These are phyloP conservation scores for Eilema griseolum DNA, from an alignment of 2,888 invertebrate genomes.

Conservation along the genomic window DNA sequence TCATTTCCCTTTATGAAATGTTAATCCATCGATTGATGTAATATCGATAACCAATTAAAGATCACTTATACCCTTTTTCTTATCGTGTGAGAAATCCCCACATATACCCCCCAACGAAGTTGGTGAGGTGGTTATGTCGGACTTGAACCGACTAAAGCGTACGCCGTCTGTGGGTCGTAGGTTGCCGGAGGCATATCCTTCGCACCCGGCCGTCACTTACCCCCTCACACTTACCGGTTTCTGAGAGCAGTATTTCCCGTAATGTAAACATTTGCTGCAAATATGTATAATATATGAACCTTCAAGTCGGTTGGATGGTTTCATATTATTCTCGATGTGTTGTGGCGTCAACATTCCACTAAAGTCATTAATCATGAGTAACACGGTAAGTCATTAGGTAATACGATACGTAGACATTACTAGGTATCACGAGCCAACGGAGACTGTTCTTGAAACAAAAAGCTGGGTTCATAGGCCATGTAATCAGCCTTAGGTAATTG, in stretches of 20 bases:
- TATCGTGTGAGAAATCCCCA: no score
- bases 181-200: no score
- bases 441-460: slow-evolving; percentile 54
- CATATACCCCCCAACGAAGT: no score
- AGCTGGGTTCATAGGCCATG: slow-evolving; percentile 64
- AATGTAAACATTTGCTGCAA: background rate
- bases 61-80: no score
- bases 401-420: slow-evolving; percentile 47
- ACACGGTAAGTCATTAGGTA: slow-evolving; percentile 48
- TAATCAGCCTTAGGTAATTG: slow-evolving; percentile 63
- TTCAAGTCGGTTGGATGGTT: background rate
- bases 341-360: slow-evolving; percentile 36
- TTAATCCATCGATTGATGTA: no score
- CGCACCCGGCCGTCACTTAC: no score
- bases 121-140: no score
- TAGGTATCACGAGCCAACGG: slow-evolving; percentile 30
- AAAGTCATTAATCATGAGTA: slow-evolving; percentile 50
- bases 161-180: no score
- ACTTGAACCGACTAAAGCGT: no score
- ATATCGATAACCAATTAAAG: no score
- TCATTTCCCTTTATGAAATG: no score
- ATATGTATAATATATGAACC: background rate
- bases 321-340: background rate
- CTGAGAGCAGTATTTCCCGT: background rate
- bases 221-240: background rate